phyloP scores from a whole-genome alignment of 2,888 invertebrate genomes.

The Callosobruchus maculatus region DNA sequence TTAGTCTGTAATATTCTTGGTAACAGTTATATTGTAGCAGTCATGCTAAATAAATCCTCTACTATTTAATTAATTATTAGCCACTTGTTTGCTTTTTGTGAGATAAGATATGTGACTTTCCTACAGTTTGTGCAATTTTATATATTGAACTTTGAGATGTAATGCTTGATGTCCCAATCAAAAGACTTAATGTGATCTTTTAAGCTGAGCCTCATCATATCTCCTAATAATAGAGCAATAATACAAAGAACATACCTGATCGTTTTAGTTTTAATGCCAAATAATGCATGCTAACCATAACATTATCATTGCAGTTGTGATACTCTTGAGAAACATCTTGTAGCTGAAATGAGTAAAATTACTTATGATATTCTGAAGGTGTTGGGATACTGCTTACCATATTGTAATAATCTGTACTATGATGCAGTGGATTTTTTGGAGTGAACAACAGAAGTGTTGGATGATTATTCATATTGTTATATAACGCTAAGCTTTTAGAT shows the following conservation, averaged over 20 bases:
- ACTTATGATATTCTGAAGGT: not conserved
- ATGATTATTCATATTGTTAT: conserved; percentile 63
- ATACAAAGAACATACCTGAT: conserved; percentile 24
- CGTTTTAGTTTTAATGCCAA: conserved; percentile 23
- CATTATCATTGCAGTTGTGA: conserved; percentile 61
- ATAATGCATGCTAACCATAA: conserved; percentile 15
- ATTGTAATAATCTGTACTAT: conserved; percentile 63
- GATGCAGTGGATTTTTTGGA: conserved; percentile 68
- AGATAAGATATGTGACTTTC: too few species aligned
- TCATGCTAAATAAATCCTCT: too few species aligned
- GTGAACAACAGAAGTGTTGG: conserved; percentile 76
- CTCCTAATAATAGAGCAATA: not conserved
- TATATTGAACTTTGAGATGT: too few species aligned
- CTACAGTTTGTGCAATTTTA: too few species aligned
- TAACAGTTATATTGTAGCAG: too few species aligned
- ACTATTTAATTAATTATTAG: too few species aligned
- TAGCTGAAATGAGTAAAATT: conserved; percentile 52
- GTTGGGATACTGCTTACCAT: conserved; percentile 55
- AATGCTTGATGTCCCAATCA: too few species aligned
- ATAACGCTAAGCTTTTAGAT: conserved; percentile 59
- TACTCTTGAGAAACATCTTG: conserved; percentile 71
- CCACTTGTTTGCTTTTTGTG: too few species aligned
- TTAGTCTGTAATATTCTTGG: too few species aligned
- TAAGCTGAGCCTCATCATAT: too few species aligned
- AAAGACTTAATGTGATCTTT: too few species aligned